Conservation (phyloP, 1,140 invertebrate genomes). For the Physella acuta region DNA sequence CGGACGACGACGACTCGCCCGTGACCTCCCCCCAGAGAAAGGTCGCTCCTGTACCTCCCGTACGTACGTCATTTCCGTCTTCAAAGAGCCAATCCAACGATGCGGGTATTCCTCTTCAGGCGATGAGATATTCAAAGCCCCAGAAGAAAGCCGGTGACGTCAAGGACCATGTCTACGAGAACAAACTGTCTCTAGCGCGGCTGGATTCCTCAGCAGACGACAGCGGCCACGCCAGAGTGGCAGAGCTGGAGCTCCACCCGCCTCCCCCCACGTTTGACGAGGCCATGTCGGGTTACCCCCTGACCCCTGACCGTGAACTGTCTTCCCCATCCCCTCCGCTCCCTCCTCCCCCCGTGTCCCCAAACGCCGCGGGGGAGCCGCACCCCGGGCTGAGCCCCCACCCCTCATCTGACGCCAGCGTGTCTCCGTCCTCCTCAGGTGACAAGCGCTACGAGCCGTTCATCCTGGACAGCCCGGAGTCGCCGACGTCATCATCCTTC, state of each 20-base stretch:
- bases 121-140: not conserved
- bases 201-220: not conserved
- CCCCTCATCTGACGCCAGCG: not conserved
- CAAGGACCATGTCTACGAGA: not conserved
- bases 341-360: not conserved
- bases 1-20: not conserved
- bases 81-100: not conserved
- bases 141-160: not conserved
- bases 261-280: conserved; percentile 1
- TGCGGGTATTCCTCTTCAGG: not conserved
- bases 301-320: not conserved
- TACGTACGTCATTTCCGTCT: not conserved
- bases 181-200: not conserved
- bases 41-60: not conserved
- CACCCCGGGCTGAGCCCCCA: too few relatives aligned
- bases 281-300: not conserved
- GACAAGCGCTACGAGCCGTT: conserved; percentile 7
- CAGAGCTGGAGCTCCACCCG: not conserved
- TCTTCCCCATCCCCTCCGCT: not conserved
- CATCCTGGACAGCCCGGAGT: conserved; percentile 15
- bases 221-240: not conserved
- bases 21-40: not conserved
- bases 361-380: not conserved
- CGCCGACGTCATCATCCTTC: conserved; percentile 18
- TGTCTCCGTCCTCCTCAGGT: conserved; percentile 1